Base-by-base conservation (phyloP, 2,113 vertebrate genomes). In the Mesocricetus auratus region DNA sequence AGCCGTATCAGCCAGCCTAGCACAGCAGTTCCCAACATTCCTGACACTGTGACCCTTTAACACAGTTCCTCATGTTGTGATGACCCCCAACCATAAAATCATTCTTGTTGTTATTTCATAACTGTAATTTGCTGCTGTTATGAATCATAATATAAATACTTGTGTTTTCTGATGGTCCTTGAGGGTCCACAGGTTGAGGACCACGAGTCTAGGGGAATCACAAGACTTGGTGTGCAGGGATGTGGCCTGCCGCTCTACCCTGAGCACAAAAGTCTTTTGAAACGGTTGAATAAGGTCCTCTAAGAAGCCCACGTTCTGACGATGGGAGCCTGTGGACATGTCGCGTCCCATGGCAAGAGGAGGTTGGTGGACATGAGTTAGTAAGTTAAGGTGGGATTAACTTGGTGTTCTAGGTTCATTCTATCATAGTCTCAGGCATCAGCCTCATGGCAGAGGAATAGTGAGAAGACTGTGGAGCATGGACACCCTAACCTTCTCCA, bases 1-100 rank as follows among this genome's bases (percentile, higher is more conserved):
- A 69, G 1, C 16, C 3, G 0, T 2, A 24, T 0, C 7, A 31
- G 58, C 24, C 58, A 3, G 16, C n/a, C n/a, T n/a, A 39, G 8
- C 47, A 4, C 1, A 31, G 15, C 0, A 4, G n/a, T 45, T 45
- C 39, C 64, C 58, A 45, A 10, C 58, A 56, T 83, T 62, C 13
- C n/a, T 10, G 31, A 19, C 16, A 24, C 7, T 62, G 13, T 2
- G 13, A 17, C 24, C n/a, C 81, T 62, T 83, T 17, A 62, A 42
- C 17, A 31, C 22, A 53, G 47, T 53, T 53, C 77, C 36, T 82
- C 56, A 39, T 16, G 53, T 36, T 39, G 79, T 42, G 81, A n/a
- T 29, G 81, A 31, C 24, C n/a, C 36, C 79, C 81, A 16, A 9
- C 24, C 36, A 29, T 83, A 83, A 29, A 39, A 31, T 42, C 31